Base-by-base conservation (phyloP, 2,888 invertebrate species). In the Phengaris arion region DNA sequence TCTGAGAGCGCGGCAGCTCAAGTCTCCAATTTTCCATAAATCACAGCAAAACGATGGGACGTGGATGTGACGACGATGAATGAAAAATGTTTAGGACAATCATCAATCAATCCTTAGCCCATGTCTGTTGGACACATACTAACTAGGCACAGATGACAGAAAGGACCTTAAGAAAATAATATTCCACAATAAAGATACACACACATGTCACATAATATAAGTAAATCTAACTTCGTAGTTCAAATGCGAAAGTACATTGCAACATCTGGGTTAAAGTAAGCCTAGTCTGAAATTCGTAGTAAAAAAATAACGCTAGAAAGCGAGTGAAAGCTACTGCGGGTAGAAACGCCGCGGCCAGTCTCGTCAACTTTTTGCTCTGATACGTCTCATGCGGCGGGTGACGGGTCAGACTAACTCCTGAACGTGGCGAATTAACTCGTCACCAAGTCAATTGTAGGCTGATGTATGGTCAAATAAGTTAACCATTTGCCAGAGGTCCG, bases 291-390 rank as follows among this genome's bases (percentile, higher is more conserved):
- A 64, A 6, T 52, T n/a, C 12, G 72, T 9, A 72, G 35, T 54
- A 52, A 72, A 72, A 35, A 72, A 72, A 70, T 45, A 51, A 72
- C 72, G 54, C 52, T 72, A 72, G 72, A 72, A 72, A 72, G 72
- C 72, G 72, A 52, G 72, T 72, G 72, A 72, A 72, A 72, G 72
- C 54, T 4, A 22, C 22, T 54, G 54, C 72, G 72, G 52, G 72
- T 72, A 54, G 72, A 45, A 54, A 45, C 52, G 15, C 7, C 57
- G 35, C 64, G 59, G 45, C 13, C 12, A 8, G 69, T 35, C 35
- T 64, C 64, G 64, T 64, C 64, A 35, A 45, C 64, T 13, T 64
- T 45, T 64, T 64, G 35, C 64, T 35, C 35, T 12, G 35, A 35
- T 35, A 6, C 64, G 13, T 64, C 64, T 64, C 35, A 13, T 4